Base-by-base conservation (phyloP, 2,797 vertebrate species). In the Muraenolepis orangiensis region DNA sequence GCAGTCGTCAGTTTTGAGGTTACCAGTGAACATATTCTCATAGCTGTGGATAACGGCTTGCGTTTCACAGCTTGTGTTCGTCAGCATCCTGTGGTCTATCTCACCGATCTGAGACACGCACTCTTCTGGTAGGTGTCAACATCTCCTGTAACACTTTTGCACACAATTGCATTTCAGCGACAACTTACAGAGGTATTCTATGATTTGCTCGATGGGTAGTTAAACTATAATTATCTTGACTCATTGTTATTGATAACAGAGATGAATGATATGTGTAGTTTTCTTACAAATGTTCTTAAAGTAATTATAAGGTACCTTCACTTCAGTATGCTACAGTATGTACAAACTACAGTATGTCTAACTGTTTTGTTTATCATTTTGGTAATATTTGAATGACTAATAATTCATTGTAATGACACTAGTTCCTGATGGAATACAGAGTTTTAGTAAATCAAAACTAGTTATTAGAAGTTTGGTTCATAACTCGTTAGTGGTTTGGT, bases 1-100 rank as follows among this genome's bases (percentile, higher is more conserved):
- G 40, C 40, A 42, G 40, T 42, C 12, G 36, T 1, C 16, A 1
- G 6, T 57, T 64, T 12, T 64, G 8, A 26, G 23, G 57, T 64
- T 12, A 64, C 57, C 57, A 64, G n/a, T 64, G n/a, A 64, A 12
- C 23, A 3, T 61, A 18, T 18, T 20, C 32, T 64, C 57, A 11
- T 11, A 64, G 51, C 5, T 46, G 16, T 61, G 77, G 72, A 75
- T 75, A 36, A 69, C 74, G 76, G 86, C 69, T 70, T 82, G 72
- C 66, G n/a, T 80, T 90, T 90, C 86, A 74, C 86, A 87, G 80
- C 76, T 81, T 57, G 57, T 23, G 84, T 84, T 85, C 91, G 88
- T 91, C 82, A 84, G 79, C 79, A 94, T 95, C 93, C 94, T 94
- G 92, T 94, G 87, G 87, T 89, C 46, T 81, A 46, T 81, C 76